Percentiles rank a stretch among this genome's conserved stretches.
Evolutionary conservation across 2,888 invertebrate species (phyloP).

Genomic region (Acronicta alni): DNA sequence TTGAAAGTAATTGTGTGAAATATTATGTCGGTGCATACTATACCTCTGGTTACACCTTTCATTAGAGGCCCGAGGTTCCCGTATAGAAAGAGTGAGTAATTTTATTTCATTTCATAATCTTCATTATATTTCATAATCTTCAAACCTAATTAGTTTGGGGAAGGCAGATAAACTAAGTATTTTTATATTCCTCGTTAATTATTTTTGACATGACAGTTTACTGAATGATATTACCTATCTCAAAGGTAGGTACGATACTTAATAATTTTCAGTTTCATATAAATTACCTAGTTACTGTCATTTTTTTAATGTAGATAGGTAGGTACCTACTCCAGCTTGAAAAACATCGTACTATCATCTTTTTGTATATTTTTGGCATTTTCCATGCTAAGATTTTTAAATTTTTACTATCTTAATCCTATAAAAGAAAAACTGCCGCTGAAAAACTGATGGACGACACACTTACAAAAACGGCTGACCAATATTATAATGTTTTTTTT

Average conservation of each 20-base stretch:
- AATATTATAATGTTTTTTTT: no score
- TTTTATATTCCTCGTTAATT: not conserved
- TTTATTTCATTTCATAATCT: conserved; percentile 28
- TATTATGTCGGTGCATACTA: conserved; percentile 87
- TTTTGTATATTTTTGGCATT: no score
- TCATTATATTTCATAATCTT: conserved; percentile 16
- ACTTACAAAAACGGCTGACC: no score
- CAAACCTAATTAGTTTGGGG: conserved; percentile 1
- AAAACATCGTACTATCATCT: no score
- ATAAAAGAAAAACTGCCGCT: no score
- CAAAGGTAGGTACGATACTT: conserved; percentile 9
- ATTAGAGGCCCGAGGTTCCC: conserved; percentile 87
- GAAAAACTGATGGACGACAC: not conserved
- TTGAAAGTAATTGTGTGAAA: conserved; percentile 53
- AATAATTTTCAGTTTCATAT: conserved; percentile 15
- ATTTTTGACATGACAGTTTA: not conserved
- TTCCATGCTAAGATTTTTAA: no score
- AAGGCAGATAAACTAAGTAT: not conserved
- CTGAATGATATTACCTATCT: conserved; percentile 21
- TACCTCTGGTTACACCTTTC: conserved; percentile 84
- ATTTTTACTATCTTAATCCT: no score
- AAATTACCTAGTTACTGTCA: no score
- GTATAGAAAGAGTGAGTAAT: conserved; percentile 85
- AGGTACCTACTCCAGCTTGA: no score
- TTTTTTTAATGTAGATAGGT: no score